A percentile compares a stretch with the other conserved stretches of the same genome.
Conservation (phyloP, 2,888 invertebrate species). For the Chrysotoxum bicinctum region DNA sequence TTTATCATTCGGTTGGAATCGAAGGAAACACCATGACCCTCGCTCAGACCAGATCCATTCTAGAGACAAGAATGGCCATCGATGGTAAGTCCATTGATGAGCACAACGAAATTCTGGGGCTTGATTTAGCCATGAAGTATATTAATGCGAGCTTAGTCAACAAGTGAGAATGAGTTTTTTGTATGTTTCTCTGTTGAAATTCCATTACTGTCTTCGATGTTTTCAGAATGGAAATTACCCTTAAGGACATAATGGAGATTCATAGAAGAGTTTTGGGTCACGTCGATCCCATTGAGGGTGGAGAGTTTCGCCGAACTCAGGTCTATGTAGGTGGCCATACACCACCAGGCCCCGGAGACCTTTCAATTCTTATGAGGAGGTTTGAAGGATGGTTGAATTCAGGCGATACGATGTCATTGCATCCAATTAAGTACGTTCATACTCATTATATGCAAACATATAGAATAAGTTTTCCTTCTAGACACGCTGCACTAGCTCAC, state of each 20-base stretch:
- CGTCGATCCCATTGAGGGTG: slow-evolving; percentile 96
- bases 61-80: slow-evolving; percentile 94
- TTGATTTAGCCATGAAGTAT: slow-evolving; percentile 97
- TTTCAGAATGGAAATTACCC: slow-evolving; percentile 88
- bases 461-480: slow-evolving; percentile 76
- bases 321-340: slow-evolving; percentile 98
- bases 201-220: neutral
- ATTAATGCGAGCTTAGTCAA: slow-evolving; percentile 91
- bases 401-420: slow-evolving; percentile 91
- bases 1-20: slow-evolving; percentile 98
- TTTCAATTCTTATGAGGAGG: slow-evolving; percentile 91
- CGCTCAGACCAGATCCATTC: slow-evolving; percentile 93
- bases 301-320: slow-evolving; percentile 92
- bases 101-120: slow-evolving; percentile 97
- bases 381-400: slow-evolving; percentile 97
- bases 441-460: neutral
- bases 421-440: slow-evolving; percentile 88
- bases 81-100: slow-evolving; percentile 96
- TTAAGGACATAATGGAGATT: slow-evolving; percentile 94
- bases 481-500: slow-evolving; percentile 97
- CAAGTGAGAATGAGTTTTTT: slow-evolving; percentile 79
- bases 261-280: slow-evolving; percentile 96
- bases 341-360: slow-evolving; percentile 93
- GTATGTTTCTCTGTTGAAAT: neutral
- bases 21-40: slow-evolving; percentile 99